Conservation (phyloP, 2,113 vertebrate genomes). For the Hippotragus niger region DNA sequence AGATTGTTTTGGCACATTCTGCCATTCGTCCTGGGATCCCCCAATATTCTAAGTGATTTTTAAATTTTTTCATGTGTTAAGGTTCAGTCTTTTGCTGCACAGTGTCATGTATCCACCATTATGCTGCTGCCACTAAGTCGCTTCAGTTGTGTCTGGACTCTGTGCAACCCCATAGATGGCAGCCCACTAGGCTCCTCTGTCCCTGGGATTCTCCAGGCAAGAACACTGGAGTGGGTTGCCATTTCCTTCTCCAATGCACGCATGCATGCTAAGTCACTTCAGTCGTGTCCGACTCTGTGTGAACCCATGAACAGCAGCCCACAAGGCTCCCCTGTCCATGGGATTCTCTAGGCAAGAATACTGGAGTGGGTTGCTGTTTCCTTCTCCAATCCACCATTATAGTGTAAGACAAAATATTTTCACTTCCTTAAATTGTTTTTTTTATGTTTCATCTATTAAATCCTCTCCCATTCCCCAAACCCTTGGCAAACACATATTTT, state of each 20-base stretch:
- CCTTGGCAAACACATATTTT: not conserved
- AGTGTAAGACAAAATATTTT: not conserved
- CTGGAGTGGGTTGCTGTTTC: too few relatives aligned
- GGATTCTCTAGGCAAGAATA: too few relatives aligned
- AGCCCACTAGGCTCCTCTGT: too few relatives aligned
- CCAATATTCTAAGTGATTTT: not conserved
- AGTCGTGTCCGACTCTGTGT: too few relatives aligned
- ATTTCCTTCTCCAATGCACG: not conserved
- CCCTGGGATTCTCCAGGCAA: too few relatives aligned
- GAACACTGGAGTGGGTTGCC: too few relatives aligned
- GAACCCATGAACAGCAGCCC: too few relatives aligned
- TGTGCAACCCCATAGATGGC: too few relatives aligned
- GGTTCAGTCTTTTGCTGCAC: not conserved
- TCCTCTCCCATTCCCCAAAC: not conserved
- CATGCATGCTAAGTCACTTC: too few relatives aligned
- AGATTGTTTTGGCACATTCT: not conserved
- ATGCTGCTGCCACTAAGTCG: too few relatives aligned
- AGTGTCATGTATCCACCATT: not conserved
- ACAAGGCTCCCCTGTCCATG: too few relatives aligned
- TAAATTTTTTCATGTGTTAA: not conserved
- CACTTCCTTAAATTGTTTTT: not conserved
- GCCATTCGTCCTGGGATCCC: not conserved
- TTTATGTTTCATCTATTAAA: not conserved
- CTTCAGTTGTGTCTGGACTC: too few relatives aligned
- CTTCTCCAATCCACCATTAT: not conserved